Evolutionary conservation across 2,113 vertebrate species (phyloP), one percentile per base, ranked within the genome.

Genomic region (Halichoerus grypus): DNA sequence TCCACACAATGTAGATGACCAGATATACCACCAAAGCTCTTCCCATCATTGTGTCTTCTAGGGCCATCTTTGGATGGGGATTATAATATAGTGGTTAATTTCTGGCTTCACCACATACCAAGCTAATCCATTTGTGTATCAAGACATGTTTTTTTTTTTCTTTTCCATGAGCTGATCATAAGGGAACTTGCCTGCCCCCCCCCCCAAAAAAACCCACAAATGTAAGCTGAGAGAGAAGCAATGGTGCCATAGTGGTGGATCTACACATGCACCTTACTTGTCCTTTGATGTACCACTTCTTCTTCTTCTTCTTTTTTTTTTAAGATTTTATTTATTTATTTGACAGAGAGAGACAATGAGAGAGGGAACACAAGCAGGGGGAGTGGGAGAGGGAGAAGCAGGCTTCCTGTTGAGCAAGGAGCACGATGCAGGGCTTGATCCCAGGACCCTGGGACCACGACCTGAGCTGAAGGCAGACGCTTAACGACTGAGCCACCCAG

Each of bases 1-100:
- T 80, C 51, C n/a, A 86, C 33, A n/a, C 61, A 80, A 82, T 42
- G 13, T 82, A 55, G 65, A 65, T 63, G 36, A 74, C 28, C 11
- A 46, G 31, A 16, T 92, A 13, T 57, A 65, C 46, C 65, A 80
- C n/a, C 33, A 42, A 51, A 71, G 83, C 26, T 86, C 65, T 96
- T 92, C 65, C 26, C 46, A 28, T 4, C 36, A 57, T 36, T 24
- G 26, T 24, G 39, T 33, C 33, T 80, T 86, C 72, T 42, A 65
- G 10, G 33, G 33, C 33, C 51, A 80, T 61, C 26, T 39, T 61
- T 92, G 82, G 85, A 53, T 91, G 36, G 24, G 31, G 14, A 49
- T 42, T 69, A 59, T 15, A 81, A 31, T 16, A 28, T 2, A 69
- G 26, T 8, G 0, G 51, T 53, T n/a, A 21, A 53, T 80, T 96